A percentile compares a stretch with the other conserved stretches of the same genome.
Evolutionary conservation across 1,140 invertebrate species (phyloP).

Genomic region (Samia ricini): DNA sequence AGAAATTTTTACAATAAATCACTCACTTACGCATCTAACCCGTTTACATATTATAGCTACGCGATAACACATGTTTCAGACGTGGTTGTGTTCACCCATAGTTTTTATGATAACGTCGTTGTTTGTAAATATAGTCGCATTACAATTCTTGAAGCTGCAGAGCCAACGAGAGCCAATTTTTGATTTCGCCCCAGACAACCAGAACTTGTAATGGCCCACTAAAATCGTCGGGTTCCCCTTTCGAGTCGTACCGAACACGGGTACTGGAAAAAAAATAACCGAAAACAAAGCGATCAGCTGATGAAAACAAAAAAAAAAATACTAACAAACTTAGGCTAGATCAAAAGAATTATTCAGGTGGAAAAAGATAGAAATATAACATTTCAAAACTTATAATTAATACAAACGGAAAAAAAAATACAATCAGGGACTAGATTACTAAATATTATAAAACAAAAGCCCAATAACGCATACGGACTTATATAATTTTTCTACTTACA

Average conservation of each 20-base stretch:
- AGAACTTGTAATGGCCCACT: constrained; percentile 30
- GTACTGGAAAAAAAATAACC: constrained; percentile 29
- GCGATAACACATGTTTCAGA: neutral
- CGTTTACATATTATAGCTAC: no score
- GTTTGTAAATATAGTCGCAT: constrained; percentile 29
- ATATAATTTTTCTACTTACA: neutral
- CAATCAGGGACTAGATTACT: neutral
- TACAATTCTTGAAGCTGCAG: constrained; percentile 27
- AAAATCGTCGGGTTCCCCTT: constrained; percentile 22
- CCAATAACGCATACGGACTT: neutral
- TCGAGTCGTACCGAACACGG: constrained; percentile 31
- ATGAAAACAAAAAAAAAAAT: neutral
- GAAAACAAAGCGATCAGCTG: constrained; percentile 11
- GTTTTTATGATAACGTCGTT: constrained; percentile 35
- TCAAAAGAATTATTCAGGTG: neutral
- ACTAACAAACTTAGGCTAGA: neutral
- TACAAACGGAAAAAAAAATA: neutral
- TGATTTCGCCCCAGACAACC: neutral
- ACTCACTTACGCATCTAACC: no score
- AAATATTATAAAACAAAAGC: neutral
- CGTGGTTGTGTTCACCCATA: constrained; percentile 26
- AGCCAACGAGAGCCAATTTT: constrained; percentile 17
- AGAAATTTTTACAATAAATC: no score
- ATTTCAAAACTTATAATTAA: neutral
- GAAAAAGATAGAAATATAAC: neutral